Conservation (phyloP, 2,797 vertebrate species). For the Tinamus major region DNA sequence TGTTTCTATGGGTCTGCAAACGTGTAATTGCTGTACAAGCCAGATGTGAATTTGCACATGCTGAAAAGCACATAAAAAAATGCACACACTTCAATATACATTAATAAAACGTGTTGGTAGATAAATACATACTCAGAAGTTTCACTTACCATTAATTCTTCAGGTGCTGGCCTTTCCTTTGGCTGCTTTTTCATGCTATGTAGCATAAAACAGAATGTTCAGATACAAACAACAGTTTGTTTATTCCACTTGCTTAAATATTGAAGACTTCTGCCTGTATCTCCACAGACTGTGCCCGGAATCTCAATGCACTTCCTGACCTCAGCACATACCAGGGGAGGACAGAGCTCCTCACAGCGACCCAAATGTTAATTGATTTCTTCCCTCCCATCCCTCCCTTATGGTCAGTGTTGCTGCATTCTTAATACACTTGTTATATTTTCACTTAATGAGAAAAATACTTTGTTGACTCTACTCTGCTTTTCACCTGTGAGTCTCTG, state of each 20-base stretch:
- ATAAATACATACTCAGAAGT: neutral
- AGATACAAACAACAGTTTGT: neutral
- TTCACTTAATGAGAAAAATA: neutral
- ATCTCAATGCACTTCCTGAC: neutral
- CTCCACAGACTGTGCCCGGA: neutral
- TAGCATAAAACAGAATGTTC: neutral
- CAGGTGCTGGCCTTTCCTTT: constrained; percentile 95
- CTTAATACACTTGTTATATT: neutral
- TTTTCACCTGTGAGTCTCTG: neutral
- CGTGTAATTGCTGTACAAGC: neutral
- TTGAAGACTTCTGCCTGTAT: neutral
- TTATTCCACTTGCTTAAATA: neutral
- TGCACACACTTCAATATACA: accelerated
- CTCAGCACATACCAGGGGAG: neutral
- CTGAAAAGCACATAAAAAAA: neutral
- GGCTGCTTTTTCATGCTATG: constrained; percentile 93
- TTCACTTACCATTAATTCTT: constrained; percentile 95
- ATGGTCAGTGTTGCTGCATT: neutral
- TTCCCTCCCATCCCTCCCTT: neutral
- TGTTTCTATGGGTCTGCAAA: neutral
- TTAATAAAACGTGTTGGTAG: neutral
- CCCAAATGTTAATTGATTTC: neutral
- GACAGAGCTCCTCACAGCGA: accelerated
- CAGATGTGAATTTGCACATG: neutral
- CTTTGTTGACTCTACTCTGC: neutral